Evolutionary conservation across 2,888 invertebrate genomes (phyloP), one percentile per base, ranked within the genome.

Genomic region (Orgyia antiqua): DNA sequence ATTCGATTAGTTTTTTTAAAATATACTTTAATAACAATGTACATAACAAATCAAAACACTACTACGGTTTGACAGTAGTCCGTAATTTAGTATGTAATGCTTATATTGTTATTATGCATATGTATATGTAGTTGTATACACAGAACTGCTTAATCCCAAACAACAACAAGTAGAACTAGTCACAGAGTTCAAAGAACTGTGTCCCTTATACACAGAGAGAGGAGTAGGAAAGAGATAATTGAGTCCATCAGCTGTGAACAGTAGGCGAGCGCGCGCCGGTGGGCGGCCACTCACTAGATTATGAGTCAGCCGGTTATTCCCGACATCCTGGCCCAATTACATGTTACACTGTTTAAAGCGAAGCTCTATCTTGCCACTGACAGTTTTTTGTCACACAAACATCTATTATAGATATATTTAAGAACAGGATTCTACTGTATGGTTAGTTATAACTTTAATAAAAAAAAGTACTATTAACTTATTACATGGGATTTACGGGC

Each of bases 281-380:
- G 57, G 55, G 62, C 58, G 61, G 28, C 18, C 48, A 54, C 58
- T 55, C 67, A 63, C 67, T 61, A 56, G 62, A 60, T 42, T 51
- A 54, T 79, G 78, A 80, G 49, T 80, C 78, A 78, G 58, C 44
- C 69, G 70, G 75, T 74, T 78, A 80, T 80, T 77, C 77, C 74
- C 68, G 73, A 75, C 78, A 69, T 77, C 74, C 74, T 75, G 77
- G 60, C 74, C 67, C 71, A 71, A 74, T 75, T 78, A 68, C 66
- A 56, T 45, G 42, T 47, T 40, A 51, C 51, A 48, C 57, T 53
- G 39, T 60, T 71, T 76, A 78, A 74, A 71, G 75, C 49, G 62
- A 53, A 45, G 65, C 46, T 25, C 45, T 34, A 27, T 40, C n/a
- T n/a, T n/a, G n/a, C n/a, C 11, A 15, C 10, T 0, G 13, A 35